phyloP scores from a whole-genome alignment of 1,140 invertebrate species.

The Antheraea mylitta region DNA sequence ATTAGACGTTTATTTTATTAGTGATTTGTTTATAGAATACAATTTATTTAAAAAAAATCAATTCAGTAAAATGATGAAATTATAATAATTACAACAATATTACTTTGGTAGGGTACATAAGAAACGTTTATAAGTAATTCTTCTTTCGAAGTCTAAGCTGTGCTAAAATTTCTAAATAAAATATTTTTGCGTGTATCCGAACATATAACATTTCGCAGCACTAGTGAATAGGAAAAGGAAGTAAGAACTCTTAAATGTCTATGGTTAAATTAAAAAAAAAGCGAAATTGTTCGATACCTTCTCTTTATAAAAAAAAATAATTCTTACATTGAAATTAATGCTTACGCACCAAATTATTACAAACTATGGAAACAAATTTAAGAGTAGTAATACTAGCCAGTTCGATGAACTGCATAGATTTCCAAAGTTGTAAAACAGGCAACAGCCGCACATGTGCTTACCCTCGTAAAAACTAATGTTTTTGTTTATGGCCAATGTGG shows the following conservation, averaged over 20 bases:
- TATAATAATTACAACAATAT: too few relatives aligned
- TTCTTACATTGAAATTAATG: too few relatives aligned
- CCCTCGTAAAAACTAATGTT: conserved; percentile 16
- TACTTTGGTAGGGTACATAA: too few relatives aligned
- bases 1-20: too few relatives aligned
- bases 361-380: neutral
- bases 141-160: too few relatives aligned
- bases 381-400: neutral
- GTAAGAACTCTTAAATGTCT: conserved; percentile 16
- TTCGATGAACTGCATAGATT: neutral
- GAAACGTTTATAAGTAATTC: too few relatives aligned
- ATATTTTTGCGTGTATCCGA: conserved; percentile 6
- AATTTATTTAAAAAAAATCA: too few relatives aligned
- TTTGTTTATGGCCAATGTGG: conserved; percentile 74
- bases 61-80: too few relatives aligned
- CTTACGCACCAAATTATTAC: too few relatives aligned
- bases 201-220: conserved; percentile 38
- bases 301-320: neutral
- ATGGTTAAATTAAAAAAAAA: neutral
- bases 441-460: neutral
- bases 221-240: conserved; percentile 51
- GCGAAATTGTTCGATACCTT: too few relatives aligned
- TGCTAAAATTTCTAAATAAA: neutral
- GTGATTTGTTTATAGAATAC: too few relatives aligned
- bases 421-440: neutral